Evolutionary conservation across 1,140 invertebrate species (phyloP).

Genomic region (Drosophila pruinosa): DNA sequence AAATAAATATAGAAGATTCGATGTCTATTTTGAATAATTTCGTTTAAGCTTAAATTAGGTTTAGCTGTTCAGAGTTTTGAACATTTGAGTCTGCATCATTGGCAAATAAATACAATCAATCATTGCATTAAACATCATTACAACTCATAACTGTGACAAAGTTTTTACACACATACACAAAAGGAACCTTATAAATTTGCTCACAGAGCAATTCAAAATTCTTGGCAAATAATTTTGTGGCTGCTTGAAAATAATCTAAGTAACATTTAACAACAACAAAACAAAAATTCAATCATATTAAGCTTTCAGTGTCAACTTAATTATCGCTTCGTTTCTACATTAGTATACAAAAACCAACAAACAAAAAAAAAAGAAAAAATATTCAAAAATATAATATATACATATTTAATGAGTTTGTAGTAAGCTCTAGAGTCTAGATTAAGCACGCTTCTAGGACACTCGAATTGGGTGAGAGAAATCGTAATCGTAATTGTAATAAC

Average conservation of each 20-base stretch:
- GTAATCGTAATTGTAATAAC: slow-evolving; percentile 33
- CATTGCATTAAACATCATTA: slow-evolving; percentile 51
- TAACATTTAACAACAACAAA: slow-evolving; percentile 1
- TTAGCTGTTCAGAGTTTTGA: slow-evolving; percentile 46
- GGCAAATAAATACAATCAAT: slow-evolving; percentile 55
- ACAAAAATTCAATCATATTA: slow-evolving; percentile 27
- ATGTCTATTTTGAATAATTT: slow-evolving; percentile 65
- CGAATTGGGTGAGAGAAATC: slow-evolving; percentile 21
- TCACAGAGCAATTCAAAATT: slow-evolving; percentile 56
- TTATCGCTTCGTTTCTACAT: slow-evolving; percentile 48
- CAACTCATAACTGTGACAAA: slow-evolving; percentile 73
- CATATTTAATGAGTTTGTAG: slow-evolving; percentile 21
- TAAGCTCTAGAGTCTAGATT: slow-evolving; percentile 51
- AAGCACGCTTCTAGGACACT: slow-evolving; percentile 67
- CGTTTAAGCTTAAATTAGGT: slow-evolving; percentile 65
- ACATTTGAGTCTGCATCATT: slow-evolving; percentile 43
- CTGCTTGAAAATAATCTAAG: slow-evolving; percentile 58
- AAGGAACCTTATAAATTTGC: slow-evolving; percentile 38
- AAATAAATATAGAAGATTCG: slow-evolving; percentile 38
- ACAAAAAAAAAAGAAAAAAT: slow-evolving; percentile 21
- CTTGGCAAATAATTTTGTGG: slow-evolving; percentile 60
- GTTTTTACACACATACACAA: slow-evolving; percentile 30
- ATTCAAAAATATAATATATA: slow-evolving; percentile 11
- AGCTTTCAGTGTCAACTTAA: slow-evolving; percentile 61
- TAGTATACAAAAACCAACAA: slow-evolving; percentile 19